Evolutionary conservation across 2,888 invertebrate genomes (phyloP).

Genomic region (Nomada lathburiana): DNA sequence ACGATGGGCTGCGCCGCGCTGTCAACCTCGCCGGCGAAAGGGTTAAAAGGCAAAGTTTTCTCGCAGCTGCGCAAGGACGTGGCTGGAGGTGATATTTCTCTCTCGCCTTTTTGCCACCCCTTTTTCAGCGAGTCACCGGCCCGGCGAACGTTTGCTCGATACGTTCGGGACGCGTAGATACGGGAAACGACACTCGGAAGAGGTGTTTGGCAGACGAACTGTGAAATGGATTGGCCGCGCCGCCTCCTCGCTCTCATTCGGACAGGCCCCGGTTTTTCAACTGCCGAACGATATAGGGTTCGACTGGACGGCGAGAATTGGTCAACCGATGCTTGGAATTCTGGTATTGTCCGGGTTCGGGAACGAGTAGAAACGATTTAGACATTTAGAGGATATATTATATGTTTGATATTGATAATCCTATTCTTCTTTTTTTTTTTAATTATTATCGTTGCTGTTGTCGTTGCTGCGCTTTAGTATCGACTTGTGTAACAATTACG

Average conservation of each 20-base stretch:
- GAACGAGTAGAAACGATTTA: not conserved
- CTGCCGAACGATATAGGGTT: not conserved
- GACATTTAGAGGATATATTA: not conserved
- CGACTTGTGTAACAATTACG: no score
- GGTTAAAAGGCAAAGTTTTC: not conserved
- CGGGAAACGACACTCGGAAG: constrained; percentile 50
- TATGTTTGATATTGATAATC: no score
- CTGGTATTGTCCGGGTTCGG: not conserved
- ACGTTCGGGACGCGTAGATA: constrained; percentile 52
- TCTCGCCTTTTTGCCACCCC: constrained; percentile 7
- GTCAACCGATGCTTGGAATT: constrained; percentile 12
- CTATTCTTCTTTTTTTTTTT: no score
- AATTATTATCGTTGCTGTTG: no score
- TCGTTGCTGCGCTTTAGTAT: no score
- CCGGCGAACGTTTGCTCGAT: constrained; percentile 38
- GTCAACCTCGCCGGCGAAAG: not conserved
- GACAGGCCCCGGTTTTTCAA: constrained; percentile 12
- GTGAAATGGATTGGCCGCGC: constrained; percentile 54
- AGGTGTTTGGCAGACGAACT: constrained; percentile 56
- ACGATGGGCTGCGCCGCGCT: no score
- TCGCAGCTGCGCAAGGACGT: not conserved
- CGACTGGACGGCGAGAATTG: constrained; percentile 1
- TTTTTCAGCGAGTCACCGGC: constrained; percentile 8
- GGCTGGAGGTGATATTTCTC: constrained; percentile 37
- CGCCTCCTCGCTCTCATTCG: constrained; percentile 16